Percentiles rank a stretch among this genome's conserved stretches.
Conservation (phyloP, 37 sponge, comb jelly and placozoan genomes). For the Chondrosia reniformis region DNA sequence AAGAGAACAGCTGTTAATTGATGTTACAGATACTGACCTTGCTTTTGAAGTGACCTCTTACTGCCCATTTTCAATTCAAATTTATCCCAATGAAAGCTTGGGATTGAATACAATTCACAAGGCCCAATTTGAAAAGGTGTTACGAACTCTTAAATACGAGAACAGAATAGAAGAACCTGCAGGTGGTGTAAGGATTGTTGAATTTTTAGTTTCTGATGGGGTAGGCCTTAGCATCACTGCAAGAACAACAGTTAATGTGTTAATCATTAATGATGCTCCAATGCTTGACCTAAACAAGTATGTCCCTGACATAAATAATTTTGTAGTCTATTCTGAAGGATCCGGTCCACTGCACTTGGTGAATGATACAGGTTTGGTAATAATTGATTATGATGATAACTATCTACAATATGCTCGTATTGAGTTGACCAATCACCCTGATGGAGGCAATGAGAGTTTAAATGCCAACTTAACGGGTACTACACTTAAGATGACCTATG, state of each 20-base stretch:
- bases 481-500: slow-evolving; percentile 39
- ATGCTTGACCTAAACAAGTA: slow-evolving; percentile 71
- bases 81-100: slow-evolving; percentile 34
- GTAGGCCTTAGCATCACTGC: slow-evolving; percentile 27
- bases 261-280: slow-evolving; percentile 76
- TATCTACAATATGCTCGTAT: slow-evolving; percentile 57
- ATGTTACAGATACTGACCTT: slow-evolving; percentile 49
- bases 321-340: slow-evolving; percentile 75
- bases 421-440: slow-evolving; percentile 54
- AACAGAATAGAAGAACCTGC: slow-evolving; percentile 82
- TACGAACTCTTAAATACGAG: slow-evolving; percentile 59
- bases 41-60: slow-evolving; percentile 42
- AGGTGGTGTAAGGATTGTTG: slow-evolving; percentile 46
- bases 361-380: slow-evolving; percentile 43
- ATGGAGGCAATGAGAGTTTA: slow-evolving; percentile 63
- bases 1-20: slow-evolving; percentile 61
- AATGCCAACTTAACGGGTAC: slow-evolving; percentile 44
- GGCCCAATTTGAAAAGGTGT: slow-evolving; percentile 56
- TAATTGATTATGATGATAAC: slow-evolving; percentile 68
- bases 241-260: slow-evolving; percentile 40
- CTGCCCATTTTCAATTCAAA: slow-evolving; percentile 65
- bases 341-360: slow-evolving; percentile 53
- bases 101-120: slow-evolving; percentile 19
- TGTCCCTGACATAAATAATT: slow-evolving; percentile 55
- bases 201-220: slow-evolving; percentile 65